Conservation (phyloP, 2,888 invertebrate species). For the Xylophagus ater region DNA sequence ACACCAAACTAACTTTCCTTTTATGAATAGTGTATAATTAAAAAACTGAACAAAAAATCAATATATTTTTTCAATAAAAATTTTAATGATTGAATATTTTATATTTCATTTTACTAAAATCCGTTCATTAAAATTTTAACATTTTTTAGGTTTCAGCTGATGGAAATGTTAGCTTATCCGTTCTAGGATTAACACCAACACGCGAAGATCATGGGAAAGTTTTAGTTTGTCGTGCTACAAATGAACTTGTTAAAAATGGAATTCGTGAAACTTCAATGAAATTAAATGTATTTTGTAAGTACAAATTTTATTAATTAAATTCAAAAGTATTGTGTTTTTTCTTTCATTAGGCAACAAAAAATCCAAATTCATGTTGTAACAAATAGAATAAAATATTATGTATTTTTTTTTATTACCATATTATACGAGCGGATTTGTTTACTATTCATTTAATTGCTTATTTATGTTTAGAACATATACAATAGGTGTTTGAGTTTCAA, state of each 20-base stretch:
- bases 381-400: no score
- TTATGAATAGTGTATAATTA: background rate
- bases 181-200: constrained; percentile 61
- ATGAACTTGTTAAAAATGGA: constrained; percentile 58
- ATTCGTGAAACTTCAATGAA: constrained; percentile 68
- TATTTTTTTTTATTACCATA: no score
- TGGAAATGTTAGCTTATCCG: constrained; percentile 70
- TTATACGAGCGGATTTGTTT: no score
- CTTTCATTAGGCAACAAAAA: no score
- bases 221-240: constrained; percentile 71
- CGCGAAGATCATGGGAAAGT: constrained; percentile 67
- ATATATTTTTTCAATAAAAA: background rate
- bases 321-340: no score
- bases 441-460: no score
- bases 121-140: background rate
- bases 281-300: constrained; percentile 82
- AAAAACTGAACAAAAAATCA: background rate
- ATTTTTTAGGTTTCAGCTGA: constrained; percentile 58
- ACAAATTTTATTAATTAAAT: constrained; percentile 17
- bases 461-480: no score
- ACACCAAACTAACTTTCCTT: background rate
- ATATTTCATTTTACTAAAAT: background rate
- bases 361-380: no score
- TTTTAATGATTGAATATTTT: background rate
- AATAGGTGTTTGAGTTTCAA: no score